Evolutionary conservation across 1,140 invertebrate genomes (phyloP).

Genomic region (Polypedilum vanderplanki): DNA sequence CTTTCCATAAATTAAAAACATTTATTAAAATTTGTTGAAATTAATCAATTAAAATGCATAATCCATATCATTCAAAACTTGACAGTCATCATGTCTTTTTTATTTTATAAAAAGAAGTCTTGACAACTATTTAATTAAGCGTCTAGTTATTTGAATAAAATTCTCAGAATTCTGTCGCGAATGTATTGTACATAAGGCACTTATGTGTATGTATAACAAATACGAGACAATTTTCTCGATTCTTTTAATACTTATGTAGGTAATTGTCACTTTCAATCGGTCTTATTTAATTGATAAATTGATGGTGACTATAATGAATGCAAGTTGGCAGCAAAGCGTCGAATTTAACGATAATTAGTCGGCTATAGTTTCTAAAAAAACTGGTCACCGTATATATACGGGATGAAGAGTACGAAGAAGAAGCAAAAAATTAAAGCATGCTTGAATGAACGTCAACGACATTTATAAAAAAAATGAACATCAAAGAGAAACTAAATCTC

Average conservation of each 20-base stretch:
- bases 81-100: no score
- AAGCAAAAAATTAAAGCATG: background rate
- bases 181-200: background rate
- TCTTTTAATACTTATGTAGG: background rate
- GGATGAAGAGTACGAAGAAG: background rate
- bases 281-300: constrained; percentile 8
- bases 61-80: no score
- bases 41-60: no score
- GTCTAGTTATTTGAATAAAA: background rate
- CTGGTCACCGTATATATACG: background rate
- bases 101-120: background rate
- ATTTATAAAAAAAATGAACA: constrained; percentile 16
- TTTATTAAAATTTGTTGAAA: no score
- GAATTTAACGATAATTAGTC: background rate
- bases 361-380: background rate
- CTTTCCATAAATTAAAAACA: no score
- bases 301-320: background rate
- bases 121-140: constrained; percentile 19
- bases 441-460: background rate
- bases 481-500: constrained; percentile 24
- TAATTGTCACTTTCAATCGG: constrained; percentile 3
- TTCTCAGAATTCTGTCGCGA: constrained; percentile 22
- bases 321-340: background rate
- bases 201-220: background rate
- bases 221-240: background rate